A percentile compares a stretch with the other conserved stretches of the same genome.
Evolutionary conservation across 1,140 invertebrate genomes (phyloP).

Genomic region (Drosophila insularis): DNA sequence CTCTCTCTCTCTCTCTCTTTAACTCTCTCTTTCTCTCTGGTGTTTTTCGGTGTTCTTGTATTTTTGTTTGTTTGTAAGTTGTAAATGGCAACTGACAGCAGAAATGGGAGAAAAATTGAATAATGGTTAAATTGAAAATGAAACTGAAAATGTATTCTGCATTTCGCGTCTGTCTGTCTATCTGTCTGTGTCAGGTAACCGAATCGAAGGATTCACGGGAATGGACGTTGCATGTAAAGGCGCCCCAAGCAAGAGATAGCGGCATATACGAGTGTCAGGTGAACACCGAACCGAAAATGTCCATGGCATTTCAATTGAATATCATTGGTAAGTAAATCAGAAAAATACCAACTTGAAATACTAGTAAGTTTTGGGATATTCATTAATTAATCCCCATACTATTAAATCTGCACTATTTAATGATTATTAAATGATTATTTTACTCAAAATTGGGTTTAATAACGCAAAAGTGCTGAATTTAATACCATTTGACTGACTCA

Average conservation of each 20-base stretch:
- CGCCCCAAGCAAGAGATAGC: slow-evolving; percentile 91
- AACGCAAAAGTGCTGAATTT: no score
- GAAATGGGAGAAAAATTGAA: slow-evolving; percentile 22
- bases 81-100: slow-evolving; percentile 26
- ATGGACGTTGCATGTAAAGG: slow-evolving; percentile 96
- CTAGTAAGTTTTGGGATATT: no score
- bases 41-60: neutral
- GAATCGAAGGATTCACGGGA: slow-evolving; percentile 93
- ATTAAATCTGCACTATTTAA: no score
- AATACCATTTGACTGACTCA: no score
- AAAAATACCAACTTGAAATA: neutral
- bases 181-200: slow-evolving; percentile 87
- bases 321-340: slow-evolving; percentile 90
- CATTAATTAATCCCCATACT: no score
- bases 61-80: neutral
- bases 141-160: slow-evolving; percentile 36
- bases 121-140: slow-evolving; percentile 23
- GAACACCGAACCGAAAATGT: slow-evolving; percentile 96
- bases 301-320: slow-evolving; percentile 92
- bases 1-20: neutral
- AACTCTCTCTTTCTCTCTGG: neutral
- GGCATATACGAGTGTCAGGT: slow-evolving; percentile 96
- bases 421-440: no score
- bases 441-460: no score
- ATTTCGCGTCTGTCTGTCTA: neutral